phyloP scores from a whole-genome alignment of 53 echinoderm and acorn worm genomes.

The Patiria pectinifera region DNA sequence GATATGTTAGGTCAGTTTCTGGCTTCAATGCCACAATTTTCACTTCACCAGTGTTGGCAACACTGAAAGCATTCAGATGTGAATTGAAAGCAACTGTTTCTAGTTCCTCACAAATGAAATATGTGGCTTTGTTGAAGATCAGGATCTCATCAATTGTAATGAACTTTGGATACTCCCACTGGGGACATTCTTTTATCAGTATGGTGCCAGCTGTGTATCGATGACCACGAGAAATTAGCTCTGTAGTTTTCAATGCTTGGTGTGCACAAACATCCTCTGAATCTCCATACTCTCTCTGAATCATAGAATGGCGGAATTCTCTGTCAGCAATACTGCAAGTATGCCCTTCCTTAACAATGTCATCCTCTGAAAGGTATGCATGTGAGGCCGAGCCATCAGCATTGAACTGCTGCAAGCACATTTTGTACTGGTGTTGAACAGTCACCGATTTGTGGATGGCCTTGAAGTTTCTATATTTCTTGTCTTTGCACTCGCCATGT shows the following conservation, averaged over 20 bases:
- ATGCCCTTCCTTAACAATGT: conserved; percentile 21
- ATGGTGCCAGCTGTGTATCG: conserved; percentile 9
- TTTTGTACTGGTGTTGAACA: conserved; percentile 14
- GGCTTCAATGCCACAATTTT: background rate
- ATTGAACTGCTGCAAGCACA: conserved; percentile 6
- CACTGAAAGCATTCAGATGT: background rate
- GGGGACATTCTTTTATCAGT: background rate
- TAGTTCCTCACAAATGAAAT: conserved; percentile 1
- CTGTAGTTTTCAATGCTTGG: background rate
- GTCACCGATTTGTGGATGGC: conserved; percentile 42
- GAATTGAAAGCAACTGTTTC: background rate
- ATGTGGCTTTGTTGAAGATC: background rate
- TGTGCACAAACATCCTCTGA: background rate
- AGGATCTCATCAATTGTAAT: background rate
- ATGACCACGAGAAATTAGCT: background rate
- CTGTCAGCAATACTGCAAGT: too few species aligned
- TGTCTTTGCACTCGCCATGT: conserved; percentile 23
- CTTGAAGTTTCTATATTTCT: conserved; percentile 25
- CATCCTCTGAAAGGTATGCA: conserved; percentile 43
- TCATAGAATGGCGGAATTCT: too few species aligned
- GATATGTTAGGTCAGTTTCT: too few species aligned
- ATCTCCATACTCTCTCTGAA: too few species aligned
- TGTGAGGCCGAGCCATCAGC: conserved; percentile 1
- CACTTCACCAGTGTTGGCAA: background rate
- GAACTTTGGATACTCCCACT: conserved; percentile 28